Percentiles rank a stretch among this genome's conserved stretches.
Evolutionary conservation across 2,797 vertebrate species (phyloP).

Genomic region (Epinephelus awoara): DNA sequence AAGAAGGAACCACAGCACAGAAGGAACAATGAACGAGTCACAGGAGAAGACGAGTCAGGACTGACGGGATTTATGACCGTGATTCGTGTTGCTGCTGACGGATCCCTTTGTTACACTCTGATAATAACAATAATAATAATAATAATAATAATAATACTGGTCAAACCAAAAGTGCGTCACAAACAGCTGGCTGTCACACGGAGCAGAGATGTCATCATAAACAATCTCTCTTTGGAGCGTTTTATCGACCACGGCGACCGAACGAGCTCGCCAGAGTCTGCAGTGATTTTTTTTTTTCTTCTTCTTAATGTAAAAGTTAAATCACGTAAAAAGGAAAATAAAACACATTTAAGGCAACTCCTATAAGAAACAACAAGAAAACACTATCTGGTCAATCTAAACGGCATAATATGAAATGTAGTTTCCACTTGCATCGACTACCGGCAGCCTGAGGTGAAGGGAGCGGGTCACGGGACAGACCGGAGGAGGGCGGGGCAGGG

Average conservation of each 20-base stretch:
- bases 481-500: slow-evolving; percentile 1
- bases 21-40: slow-evolving; percentile 34
- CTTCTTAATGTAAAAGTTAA: slow-evolving; percentile 32
- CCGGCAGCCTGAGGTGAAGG: slow-evolving; percentile 74
- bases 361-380: slow-evolving; percentile 73
- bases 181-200: slow-evolving; percentile 36
- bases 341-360: slow-evolving; percentile 86
- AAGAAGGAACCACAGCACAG: slow-evolving; percentile 48
- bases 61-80: slow-evolving; percentile 16
- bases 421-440: slow-evolving; percentile 70
- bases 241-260: slow-evolving; percentile 11
- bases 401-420: slow-evolving; percentile 59
- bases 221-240: slow-evolving; percentile 36
- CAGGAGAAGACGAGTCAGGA: slow-evolving; percentile 19
- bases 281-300: slow-evolving; percentile 17
- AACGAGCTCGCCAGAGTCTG: slow-evolving; percentile 34
- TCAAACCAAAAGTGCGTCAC: slow-evolving; percentile 82
- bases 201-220: slow-evolving; percentile 31
- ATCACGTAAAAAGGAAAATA: slow-evolving; percentile 58
- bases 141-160: slow-evolving; percentile 74
- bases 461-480: slow-evolving; percentile 19
- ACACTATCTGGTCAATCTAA: slow-evolving; percentile 70
- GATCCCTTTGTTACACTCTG: slow-evolving; percentile 26
- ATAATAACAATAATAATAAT: slow-evolving; percentile 34
- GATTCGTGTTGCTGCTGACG: background rate